Evolutionary conservation across 2,797 vertebrate genomes (phyloP), one percentile per base, ranked within the genome.

Genomic region (Poliocrania exsul): DNA sequence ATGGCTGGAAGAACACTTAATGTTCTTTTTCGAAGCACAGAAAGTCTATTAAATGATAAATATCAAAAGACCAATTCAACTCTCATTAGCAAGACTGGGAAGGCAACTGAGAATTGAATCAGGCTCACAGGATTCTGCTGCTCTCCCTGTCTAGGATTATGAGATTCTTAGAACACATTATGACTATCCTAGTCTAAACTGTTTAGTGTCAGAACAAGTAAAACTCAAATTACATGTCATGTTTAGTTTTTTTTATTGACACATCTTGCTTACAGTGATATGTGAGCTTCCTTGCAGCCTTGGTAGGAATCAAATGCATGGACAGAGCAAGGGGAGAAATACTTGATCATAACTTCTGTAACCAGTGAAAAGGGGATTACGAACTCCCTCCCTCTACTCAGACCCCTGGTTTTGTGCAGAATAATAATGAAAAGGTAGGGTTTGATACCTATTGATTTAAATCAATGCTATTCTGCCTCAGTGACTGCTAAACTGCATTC

Each of bases 61-160:
- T 86, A 88, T 57, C 80, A 74, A 70, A 93, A 78, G 62, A 40
- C 35, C 66, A 49, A 23, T 81, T 61, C 69, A 78, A 20, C 12
- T 83, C 11, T 80, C 53, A 54, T 88, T 88, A 49, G 54, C n/a
- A 35, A 62, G 75, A 58, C n/a, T n/a, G 33, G 66, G 33, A 82
- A 62, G 31, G 40, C 54, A 88, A 44, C 16, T 0, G 28, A 58
- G 58, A 74, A n/a, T 8, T 58, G 42, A 78, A 25, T 37, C 3
- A 5, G 51, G 38, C 35, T 61, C 12, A 2, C 6, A 57, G 61
- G 42, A 33, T 28, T 46, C 50, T 78, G 65, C 42, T 65, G 37
- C 17, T 66, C 58, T 53, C 10, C 24, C 47, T 58, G 0, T 28
- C 7, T n/a, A 84, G 54, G 50, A 16, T 29, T 66, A n/a, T 40